phyloP scores from a whole-genome alignment of 1,140 invertebrate species.

The Anoplophora glabripennis region DNA sequence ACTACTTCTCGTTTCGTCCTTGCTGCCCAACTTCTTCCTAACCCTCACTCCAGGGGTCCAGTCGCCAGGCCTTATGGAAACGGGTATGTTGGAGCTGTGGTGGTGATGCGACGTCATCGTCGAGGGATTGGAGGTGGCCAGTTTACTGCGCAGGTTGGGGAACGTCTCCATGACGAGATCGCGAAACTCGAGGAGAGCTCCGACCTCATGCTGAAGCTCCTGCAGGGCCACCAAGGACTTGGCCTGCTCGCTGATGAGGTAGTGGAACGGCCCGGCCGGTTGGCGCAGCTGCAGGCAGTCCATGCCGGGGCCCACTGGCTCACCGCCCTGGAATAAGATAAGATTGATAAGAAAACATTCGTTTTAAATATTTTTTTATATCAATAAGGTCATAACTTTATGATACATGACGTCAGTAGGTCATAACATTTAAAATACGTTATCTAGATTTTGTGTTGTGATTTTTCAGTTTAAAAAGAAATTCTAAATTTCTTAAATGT shows the following conservation, averaged over 20 bases:
- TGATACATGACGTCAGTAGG: no score
- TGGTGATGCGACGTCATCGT: constrained; percentile 41
- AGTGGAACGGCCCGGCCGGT: constrained; percentile 65
- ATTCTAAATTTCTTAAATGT: no score
- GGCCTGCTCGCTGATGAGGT: constrained; percentile 77
- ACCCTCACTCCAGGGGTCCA: constrained; percentile 71
- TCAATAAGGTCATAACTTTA: no score
- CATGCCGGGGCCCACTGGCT: constrained; percentile 58
- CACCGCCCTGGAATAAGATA: constrained; percentile 40
- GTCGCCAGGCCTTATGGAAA: constrained; percentile 59
- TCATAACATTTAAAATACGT: no score
- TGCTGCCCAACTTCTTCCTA: constrained; percentile 61
- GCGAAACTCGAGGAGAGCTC: constrained; percentile 81
- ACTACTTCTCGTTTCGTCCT: constrained; percentile 53
- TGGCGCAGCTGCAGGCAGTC: constrained; percentile 67
- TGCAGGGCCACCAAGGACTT: constrained; percentile 74
- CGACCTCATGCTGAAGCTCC: constrained; percentile 88
- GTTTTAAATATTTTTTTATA: no score
- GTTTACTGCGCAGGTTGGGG: constrained; percentile 80
- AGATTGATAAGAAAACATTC: no score
- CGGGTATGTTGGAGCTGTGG: constrained; percentile 45
- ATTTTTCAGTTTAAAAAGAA: no score
- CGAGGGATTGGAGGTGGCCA: constrained; percentile 55
- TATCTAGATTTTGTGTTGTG: no score
- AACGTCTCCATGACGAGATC: constrained; percentile 89